These are phyloP conservation scores for Solea solea DNA, from an alignment of 2,113 vertebrate genomes.

Conservation along the genomic window DNA sequence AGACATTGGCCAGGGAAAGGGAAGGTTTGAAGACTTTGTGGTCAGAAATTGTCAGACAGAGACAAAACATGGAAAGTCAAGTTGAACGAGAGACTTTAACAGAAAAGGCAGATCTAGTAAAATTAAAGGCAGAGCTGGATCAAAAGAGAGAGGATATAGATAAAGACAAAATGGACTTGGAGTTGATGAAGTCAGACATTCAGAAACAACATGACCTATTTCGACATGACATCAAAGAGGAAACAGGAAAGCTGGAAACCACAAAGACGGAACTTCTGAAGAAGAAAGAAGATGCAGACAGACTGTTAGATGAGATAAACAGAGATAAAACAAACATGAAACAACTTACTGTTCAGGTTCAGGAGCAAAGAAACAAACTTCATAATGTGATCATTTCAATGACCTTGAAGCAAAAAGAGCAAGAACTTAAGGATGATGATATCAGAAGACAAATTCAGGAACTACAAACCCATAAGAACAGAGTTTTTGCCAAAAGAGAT, in stretches of 20 bases:
- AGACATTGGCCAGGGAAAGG: not conserved
- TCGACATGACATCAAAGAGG: too few relatives aligned
- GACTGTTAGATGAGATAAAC: not conserved
- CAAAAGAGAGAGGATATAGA: too few relatives aligned
- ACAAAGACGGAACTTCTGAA: not conserved
- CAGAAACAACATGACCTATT: too few relatives aligned
- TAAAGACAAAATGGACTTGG: not conserved
- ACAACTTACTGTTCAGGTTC: not conserved
- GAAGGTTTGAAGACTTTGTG: not conserved
- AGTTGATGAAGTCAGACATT: not conserved
- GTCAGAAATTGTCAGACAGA: constrained; percentile 1
- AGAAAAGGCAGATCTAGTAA: not conserved
- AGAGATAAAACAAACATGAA: constrained; percentile 1
- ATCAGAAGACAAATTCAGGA: too few relatives aligned
- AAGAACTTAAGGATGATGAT: not conserved
- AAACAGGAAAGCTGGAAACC: not conserved
- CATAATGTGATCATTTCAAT: not conserved
- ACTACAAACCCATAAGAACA: too few relatives aligned
- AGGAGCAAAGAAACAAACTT: not conserved
- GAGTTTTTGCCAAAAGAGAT: too few relatives aligned
- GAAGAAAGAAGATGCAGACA: not conserved
- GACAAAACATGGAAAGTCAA: not conserved
- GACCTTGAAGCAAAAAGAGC: not conserved
- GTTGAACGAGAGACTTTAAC: not conserved
- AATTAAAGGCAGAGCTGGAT: too few relatives aligned